Evolutionary conservation across 2,888 invertebrate genomes (phyloP).

Genomic region (Rhodophaea formosa): DNA sequence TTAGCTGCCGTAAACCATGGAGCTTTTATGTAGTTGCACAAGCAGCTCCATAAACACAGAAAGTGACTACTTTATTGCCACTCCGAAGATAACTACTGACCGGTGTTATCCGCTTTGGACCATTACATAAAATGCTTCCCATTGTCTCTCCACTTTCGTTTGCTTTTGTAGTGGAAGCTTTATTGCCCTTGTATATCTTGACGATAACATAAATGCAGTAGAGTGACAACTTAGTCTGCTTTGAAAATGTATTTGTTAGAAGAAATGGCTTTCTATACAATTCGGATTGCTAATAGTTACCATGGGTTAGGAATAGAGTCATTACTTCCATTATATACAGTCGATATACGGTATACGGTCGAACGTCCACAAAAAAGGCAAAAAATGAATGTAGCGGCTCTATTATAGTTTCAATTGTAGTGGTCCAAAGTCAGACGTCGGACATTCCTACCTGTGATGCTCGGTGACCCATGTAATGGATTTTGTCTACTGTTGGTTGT

Average conservation of each 20-base stretch:
- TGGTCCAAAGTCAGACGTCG: not conserved
- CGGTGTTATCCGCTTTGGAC: conserved; percentile 60
- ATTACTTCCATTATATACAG: not conserved
- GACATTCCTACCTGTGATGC: conserved; percentile 5
- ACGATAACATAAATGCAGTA: conserved; percentile 24
- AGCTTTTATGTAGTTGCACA: conserved; percentile 48
- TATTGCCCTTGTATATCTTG: conserved; percentile 22
- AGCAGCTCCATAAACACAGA: conserved; percentile 57
- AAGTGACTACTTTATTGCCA: conserved; percentile 68
- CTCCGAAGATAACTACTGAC: conserved; percentile 62
- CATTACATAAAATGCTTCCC: conserved; percentile 68
- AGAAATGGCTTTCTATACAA: not conserved
- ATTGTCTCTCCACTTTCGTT: conserved; percentile 53
- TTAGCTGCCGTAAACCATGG: conserved; percentile 21
- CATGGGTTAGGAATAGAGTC: not conserved
- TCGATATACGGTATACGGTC: not conserved
- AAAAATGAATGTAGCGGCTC: not conserved
- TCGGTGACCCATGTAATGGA: conserved; percentile 4
- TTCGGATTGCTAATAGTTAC: not conserved
- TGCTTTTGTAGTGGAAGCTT: conserved; percentile 30
- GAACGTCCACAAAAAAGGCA: conserved; percentile 11
- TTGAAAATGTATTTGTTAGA: not conserved
- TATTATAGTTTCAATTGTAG: not conserved
- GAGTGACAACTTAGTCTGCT: not conserved
- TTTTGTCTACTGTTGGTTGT: conserved; percentile 1